Evolutionary conservation across 1,140 invertebrate genomes (phyloP).

Genomic region (Charaxes varanes): DNA sequence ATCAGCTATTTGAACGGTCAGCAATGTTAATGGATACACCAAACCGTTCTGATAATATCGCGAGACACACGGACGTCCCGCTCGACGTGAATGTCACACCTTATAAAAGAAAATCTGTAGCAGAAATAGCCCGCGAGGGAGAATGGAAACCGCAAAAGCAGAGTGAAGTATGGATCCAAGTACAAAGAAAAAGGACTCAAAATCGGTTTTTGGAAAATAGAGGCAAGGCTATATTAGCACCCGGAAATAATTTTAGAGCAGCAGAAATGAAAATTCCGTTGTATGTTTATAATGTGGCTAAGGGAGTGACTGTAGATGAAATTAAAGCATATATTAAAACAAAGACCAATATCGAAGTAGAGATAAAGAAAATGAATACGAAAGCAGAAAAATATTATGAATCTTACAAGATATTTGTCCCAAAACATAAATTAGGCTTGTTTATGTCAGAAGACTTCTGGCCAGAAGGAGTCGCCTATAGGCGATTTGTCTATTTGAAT

Average conservation of each 20-base stretch:
- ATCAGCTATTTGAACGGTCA: neutral
- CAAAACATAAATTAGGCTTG: slow-evolving; percentile 17
- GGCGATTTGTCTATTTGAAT: slow-evolving; percentile 19
- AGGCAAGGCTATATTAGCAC: slow-evolving; percentile 7
- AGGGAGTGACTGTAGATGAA: slow-evolving; percentile 12
- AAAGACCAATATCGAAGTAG: slow-evolving; percentile 14
- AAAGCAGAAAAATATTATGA: slow-evolving; percentile 17
- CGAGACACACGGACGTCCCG: slow-evolving; percentile 6
- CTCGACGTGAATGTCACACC: neutral
- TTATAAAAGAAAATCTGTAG: slow-evolving; percentile 2
- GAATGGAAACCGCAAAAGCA: slow-evolving; percentile 5
- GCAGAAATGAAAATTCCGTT: slow-evolving; percentile 16
- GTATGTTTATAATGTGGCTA: slow-evolving; percentile 21
- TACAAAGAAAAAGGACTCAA: slow-evolving; percentile 9
- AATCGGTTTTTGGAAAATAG: slow-evolving; percentile 10
- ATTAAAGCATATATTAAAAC: slow-evolving; percentile 17
- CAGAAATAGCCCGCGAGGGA: slow-evolving; percentile 4
- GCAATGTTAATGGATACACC: neutral
- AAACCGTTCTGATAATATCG: slow-evolving; percentile 2
- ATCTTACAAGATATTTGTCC: slow-evolving; percentile 22
- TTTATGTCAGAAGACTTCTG: slow-evolving; percentile 23
- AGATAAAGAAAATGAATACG: slow-evolving; percentile 19
- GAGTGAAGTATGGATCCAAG: slow-evolving; percentile 1
- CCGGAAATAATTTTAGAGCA: slow-evolving; percentile 12
- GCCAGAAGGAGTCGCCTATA: slow-evolving; percentile 22